Evolutionary conservation across 2,113 vertebrate species (phyloP).

Genomic region (Capreolus pygargus): DNA sequence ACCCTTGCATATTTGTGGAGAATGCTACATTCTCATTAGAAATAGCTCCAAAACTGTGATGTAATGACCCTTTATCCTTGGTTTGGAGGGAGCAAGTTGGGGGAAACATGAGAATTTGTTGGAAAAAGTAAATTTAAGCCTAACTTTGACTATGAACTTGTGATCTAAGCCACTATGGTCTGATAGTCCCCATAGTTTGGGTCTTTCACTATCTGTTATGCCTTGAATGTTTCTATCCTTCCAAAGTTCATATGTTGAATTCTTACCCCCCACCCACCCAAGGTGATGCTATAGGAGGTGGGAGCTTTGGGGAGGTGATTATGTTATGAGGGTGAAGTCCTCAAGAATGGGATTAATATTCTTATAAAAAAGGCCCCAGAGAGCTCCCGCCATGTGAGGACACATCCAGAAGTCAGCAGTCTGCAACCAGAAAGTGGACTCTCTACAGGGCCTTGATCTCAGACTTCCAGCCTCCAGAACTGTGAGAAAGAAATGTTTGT

Average conservation of each 20-base stretch:
- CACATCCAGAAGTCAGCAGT: not conserved
- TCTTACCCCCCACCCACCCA: not conserved
- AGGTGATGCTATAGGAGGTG: not conserved
- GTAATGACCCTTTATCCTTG: not conserved
- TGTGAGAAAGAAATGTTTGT: not conserved
- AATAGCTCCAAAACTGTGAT: not conserved
- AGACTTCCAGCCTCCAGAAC: not conserved
- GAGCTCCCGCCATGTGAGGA: not conserved
- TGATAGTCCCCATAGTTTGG: not conserved
- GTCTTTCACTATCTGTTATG: not conserved
- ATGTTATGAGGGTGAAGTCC: not conserved
- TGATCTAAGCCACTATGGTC: not conserved
- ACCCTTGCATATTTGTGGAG: not conserved
- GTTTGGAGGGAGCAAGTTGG: not conserved
- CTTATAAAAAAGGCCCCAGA: not conserved
- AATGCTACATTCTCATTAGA: not conserved
- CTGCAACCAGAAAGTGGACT: not conserved
- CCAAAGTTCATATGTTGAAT: not conserved
- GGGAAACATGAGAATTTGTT: not conserved
- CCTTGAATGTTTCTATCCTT: not conserved
- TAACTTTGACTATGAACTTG: not conserved
- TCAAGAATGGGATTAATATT: not conserved
- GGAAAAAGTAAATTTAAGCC: conserved; percentile 15
- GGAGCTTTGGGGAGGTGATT: not conserved
- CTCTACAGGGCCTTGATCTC: not conserved